Evolutionary conservation across 2,113 vertebrate genomes (phyloP), one percentile per base, ranked within the genome.

Genomic region (Argyrosomus japonicus): DNA sequence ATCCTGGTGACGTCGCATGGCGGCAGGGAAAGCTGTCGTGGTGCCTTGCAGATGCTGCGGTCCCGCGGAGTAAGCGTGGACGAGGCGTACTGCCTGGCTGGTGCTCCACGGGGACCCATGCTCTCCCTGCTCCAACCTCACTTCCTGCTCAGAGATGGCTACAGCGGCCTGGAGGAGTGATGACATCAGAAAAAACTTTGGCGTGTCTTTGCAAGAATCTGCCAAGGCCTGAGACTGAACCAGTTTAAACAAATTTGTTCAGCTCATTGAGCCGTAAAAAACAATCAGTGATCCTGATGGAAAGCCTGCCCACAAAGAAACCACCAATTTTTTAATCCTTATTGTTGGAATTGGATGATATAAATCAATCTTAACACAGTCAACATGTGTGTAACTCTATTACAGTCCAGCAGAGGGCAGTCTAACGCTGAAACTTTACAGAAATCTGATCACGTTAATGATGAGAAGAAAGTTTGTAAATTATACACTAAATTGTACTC

Each of bases 1-100:
- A 25, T 72, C 18, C 57, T 92, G 27, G 8, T 93, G 68, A 92
- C 70, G 3, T 77, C 69, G 0, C 64, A 0, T 0, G 85, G 91
- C 1, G 87, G 78, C 61, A 79, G 76, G 29, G 79, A 90, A 15
- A 68, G 71, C 77, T 91, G 88, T 4, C 11, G 69, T 14, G 9
- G 6, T 0, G 77, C 83, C 23, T 65, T 93, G 54, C 56, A 3
- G 32, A 61, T 21, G 0, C 77, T 93, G n/a, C 85, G 91, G 8
- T 78, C 88, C 3, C 67, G 32, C 0, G 90, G 91, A 1, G 14
- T 93, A 0, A 61, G 21, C 9, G 83, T 83, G 62, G 92, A 93
- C 3, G 89, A 93, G 61, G 91, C 85, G 0, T 89, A 92, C 83
- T 89, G 89, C 61, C 77, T 93, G 47, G 92, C 89, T 2, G 92